Evolutionary conservation across 2,113 vertebrate species (phyloP).

Genomic region (Oophaga pumilio): DNA sequence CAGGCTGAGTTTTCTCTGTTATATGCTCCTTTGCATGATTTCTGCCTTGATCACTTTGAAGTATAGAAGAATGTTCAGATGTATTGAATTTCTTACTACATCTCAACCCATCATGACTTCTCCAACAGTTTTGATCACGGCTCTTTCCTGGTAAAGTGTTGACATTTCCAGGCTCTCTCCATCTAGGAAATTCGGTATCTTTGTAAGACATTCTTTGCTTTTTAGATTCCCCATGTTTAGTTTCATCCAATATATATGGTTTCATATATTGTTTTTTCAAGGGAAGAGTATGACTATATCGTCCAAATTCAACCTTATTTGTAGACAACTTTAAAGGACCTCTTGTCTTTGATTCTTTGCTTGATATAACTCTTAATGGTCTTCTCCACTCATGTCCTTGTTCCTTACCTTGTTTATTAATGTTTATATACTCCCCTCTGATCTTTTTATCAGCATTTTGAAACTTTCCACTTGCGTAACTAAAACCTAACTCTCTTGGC

Average conservation of each 20-base stretch:
- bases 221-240: background rate
- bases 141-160: conserved; percentile 36
- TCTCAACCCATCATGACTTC: background rate
- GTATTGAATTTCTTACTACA: background rate
- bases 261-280: conserved; percentile 52
- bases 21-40: background rate
- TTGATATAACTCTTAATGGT: conserved; percentile 33
- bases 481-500: conserved; percentile 41
- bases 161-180: conserved; percentile 26
- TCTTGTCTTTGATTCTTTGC: conserved; percentile 30
- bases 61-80: background rate
- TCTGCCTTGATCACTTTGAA: background rate
- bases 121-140: conserved; percentile 13
- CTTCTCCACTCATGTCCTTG: background rate
- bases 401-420: background rate
- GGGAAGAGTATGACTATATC: conserved; percentile 62
- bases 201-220: background rate
- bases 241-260: background rate
- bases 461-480: conserved; percentile 21
- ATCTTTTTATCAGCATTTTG: conserved; percentile 5
- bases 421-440: background rate
- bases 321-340: background rate
- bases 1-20: background rate
- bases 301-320: background rate
- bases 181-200: conserved; percentile 8